A percentile compares a stretch with the other conserved stretches of the same genome.
These are phyloP conservation scores for Melospiza georgiana DNA, from an alignment of 2,113 vertebrate genomes.

Conservation along the genomic window DNA sequence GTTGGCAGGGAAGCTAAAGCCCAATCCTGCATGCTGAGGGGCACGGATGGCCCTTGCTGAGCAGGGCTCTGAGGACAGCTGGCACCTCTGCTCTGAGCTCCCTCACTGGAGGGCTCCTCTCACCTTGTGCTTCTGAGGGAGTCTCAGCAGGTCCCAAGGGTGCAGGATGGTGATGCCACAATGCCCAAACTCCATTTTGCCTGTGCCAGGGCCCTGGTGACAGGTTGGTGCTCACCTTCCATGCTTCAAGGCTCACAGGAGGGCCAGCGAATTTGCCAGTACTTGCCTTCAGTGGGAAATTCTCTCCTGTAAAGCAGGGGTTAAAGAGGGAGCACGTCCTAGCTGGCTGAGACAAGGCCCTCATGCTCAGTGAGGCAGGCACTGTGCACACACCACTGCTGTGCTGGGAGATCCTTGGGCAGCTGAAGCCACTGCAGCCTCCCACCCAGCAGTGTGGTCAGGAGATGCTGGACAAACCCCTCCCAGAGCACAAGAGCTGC, in stretches of 20 bases:
- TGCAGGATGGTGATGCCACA: accelerated
- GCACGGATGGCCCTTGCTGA: accelerated
- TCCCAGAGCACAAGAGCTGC: neutral
- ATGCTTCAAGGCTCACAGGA: neutral
- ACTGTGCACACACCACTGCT: neutral
- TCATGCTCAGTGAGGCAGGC: accelerated
- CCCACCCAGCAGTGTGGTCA: neutral
- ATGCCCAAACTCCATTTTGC: neutral
- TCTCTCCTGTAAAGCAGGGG: neutral
- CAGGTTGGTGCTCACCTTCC: accelerated
- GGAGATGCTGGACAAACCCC: neutral
- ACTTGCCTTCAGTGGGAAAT: neutral
- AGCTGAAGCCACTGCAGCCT: neutral
- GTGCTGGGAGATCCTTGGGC: neutral
- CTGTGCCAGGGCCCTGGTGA: neutral
- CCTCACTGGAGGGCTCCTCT: neutral
- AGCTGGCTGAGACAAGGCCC: neutral
- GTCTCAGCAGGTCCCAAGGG: neutral
- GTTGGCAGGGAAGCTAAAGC: neutral
- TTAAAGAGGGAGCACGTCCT: accelerated
- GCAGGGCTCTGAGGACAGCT: neutral
- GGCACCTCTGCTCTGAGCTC: neutral
- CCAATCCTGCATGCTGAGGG: neutral
- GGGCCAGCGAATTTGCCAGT: neutral
- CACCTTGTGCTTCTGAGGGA: neutral